phyloP scores from a whole-genome alignment of 2,797 vertebrate genomes.

The Mormyrops boulengeri region DNA sequence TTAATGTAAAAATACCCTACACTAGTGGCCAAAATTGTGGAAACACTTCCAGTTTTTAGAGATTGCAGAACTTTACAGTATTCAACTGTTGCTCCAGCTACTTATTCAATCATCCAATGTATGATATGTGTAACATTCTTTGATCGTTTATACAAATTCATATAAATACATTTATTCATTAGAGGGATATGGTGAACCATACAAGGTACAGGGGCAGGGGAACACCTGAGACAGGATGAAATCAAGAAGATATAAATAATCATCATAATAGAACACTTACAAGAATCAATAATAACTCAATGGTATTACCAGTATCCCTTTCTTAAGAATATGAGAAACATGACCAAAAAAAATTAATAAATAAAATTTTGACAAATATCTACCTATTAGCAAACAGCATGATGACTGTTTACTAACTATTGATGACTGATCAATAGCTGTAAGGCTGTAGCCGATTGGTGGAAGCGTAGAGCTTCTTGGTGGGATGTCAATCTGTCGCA shows the following conservation, averaged over 20 bases:
- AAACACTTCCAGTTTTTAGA: not conserved
- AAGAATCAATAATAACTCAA: not conserved
- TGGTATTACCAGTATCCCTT: not conserved
- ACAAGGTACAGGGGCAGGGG: not conserved
- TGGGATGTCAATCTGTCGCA: not conserved
- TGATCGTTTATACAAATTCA: not conserved
- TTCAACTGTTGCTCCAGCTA: not conserved
- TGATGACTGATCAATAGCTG: not conserved
- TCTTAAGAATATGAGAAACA: not conserved
- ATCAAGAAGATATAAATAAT: not conserved
- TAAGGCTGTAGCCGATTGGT: not conserved
- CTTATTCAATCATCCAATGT: not conserved
- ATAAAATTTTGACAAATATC: not conserved
- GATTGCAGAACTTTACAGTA: not conserved
- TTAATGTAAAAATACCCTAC: not conserved
- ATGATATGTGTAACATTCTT: not conserved
- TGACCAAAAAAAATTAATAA: not conserved
- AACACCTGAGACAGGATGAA: not conserved
- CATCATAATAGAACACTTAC: not conserved
- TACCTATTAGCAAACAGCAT: not conserved
- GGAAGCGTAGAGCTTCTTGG: not conserved
- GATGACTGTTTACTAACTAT: not conserved
- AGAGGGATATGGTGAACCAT: not conserved
- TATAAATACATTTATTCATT: too few relatives aligned
- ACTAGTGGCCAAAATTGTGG: not conserved